These are phyloP conservation scores for Nemapogon koenigi DNA, from an alignment of 2,888 invertebrate species.

Conservation along the genomic window DNA sequence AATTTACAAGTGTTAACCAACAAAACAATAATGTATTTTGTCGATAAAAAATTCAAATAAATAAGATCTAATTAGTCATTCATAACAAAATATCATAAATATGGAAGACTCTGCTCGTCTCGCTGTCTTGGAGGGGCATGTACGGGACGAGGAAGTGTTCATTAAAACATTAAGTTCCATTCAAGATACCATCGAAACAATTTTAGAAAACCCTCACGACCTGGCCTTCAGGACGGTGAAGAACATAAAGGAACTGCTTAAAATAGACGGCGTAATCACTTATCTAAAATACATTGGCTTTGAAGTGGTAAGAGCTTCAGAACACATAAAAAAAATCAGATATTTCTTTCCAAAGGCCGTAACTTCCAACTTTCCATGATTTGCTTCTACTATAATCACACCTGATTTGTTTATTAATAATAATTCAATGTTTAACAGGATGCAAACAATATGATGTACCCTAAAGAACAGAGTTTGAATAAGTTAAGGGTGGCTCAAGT, in stretches of 20 bases:
- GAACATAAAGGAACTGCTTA: constrained; percentile 28
- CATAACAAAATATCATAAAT: no score
- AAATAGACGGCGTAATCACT: constrained; percentile 31
- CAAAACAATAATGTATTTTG: no score
- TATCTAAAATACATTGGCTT: constrained; percentile 52
- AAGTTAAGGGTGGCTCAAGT: constrained; percentile 38
- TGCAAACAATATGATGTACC: constrained; percentile 27
- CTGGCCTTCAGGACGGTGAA: constrained; percentile 31
- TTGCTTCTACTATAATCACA: no score
- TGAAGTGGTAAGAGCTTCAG: constrained; percentile 32
- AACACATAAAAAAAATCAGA: no score
- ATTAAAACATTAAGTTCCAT: constrained; percentile 36
- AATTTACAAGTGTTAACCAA: no score
- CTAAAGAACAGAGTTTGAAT: constrained; percentile 31
- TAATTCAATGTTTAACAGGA: no score
- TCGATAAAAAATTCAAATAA: no score
- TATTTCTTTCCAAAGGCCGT: no score
- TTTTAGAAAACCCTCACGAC: constrained; percentile 48
- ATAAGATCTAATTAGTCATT: no score
- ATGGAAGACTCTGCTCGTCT: constrained; percentile 57
- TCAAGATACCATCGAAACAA: constrained; percentile 27
- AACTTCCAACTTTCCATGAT: no score
- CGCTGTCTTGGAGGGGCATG: constrained; percentile 44
- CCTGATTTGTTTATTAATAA: no score
- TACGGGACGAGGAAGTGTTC: constrained; percentile 33